Evolutionary conservation across 2,113 vertebrate genomes (phyloP), one percentile per base, ranked within the genome.

Genomic region (Leucosticte australis): DNA sequence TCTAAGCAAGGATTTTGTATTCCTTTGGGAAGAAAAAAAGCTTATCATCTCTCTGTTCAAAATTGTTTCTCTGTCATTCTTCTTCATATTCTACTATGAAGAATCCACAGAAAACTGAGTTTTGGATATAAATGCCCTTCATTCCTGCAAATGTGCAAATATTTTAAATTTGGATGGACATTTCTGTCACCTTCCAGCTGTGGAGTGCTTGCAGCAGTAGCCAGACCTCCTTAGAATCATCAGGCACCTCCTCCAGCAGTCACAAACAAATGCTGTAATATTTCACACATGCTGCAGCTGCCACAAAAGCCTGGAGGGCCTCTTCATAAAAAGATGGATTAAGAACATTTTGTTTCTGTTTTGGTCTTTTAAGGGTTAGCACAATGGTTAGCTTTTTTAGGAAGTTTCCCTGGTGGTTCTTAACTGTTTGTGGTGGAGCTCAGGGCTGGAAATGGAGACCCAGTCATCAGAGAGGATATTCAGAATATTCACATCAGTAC

Each of bases 221-320:
- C 56, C 88, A 94, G 88, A 64, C 44, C 42, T 86, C 68, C 27
- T 47, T 18, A 78, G 71, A 93, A 70, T 22, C 55, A 31, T 80
- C 73, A 86, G 73, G 52, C 44, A 90, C 44, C 79, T 77, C 68
- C 37, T 56, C 60, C 92, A 93, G 85, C 75, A 81, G 56, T n/a
- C 56, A 47, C 82, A 91, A 92, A 10, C 64, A 90, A 95, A 75
- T 52, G 52, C 68, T 88, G 0, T n/a, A 77, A 83, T 90, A 94
- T 92, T 94, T 96, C 95, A 95, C 52, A 52, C 33, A 1, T 10
- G 41, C 23, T 42, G 35, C 89, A 91, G 91, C 93, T 92, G 93
- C 85, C 7, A 47, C 14, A 65, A 65, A 94, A 37, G 26, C 71
- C 63, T n/a, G 33, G 67, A 92, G 68, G 87, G 56, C 63, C 42